phyloP scores from a whole-genome alignment of 2,113 vertebrate species.

The Dolichotis patagonum region DNA sequence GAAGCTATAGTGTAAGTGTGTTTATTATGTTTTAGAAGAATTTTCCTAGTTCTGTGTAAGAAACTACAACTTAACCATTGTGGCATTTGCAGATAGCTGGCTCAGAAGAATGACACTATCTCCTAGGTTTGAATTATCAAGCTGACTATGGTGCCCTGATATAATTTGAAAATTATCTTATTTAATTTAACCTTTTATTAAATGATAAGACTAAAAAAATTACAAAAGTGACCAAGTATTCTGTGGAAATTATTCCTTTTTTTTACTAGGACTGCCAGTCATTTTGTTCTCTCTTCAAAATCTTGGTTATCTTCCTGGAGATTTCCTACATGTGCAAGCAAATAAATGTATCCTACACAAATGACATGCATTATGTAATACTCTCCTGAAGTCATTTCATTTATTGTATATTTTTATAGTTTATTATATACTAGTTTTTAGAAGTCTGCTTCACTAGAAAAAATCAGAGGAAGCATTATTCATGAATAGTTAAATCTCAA shows the following conservation, averaged over 20 bases:
- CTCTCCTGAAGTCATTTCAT: background rate
- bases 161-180: conserved; percentile 5
- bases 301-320: background rate
- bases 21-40: background rate
- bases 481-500: background rate
- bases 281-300: background rate
- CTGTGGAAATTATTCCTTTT: background rate
- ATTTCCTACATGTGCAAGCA: background rate
- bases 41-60: background rate
- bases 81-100: background rate
- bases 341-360: background rate
- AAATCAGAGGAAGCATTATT: background rate
- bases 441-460: background rate
- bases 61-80: background rate
- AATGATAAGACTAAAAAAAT: background rate
- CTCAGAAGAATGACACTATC: background rate
- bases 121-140: background rate
- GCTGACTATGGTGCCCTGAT: background rate
- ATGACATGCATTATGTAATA: background rate
- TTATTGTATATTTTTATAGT: background rate
- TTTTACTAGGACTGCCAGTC: fast-evolving
- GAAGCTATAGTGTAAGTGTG: background rate
- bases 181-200: background rate
- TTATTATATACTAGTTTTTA: background rate
- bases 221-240: background rate